Evolutionary conservation across 2,888 invertebrate genomes (phyloP).

Genomic region (Cyclophora albipunctata): DNA sequence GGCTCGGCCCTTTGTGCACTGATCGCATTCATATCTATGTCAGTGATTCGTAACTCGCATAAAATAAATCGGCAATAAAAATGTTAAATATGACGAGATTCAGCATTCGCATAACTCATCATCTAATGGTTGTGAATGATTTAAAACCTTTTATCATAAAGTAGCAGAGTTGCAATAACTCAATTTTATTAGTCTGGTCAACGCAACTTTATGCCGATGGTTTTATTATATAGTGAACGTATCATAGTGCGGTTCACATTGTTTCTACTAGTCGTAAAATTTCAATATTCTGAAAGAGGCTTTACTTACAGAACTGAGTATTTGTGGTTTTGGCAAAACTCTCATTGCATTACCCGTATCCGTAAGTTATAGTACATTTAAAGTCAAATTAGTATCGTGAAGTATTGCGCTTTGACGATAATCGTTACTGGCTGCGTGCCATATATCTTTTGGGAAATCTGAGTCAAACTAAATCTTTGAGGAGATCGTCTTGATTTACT

Average conservation of each 20-base stretch:
- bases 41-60: constrained; percentile 59
- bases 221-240: constrained; percentile 55
- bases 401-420: constrained; percentile 44
- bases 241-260: constrained; percentile 44
- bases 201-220: constrained; percentile 59
- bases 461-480: constrained; percentile 34
- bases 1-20: constrained; percentile 35
- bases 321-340: constrained; percentile 49
- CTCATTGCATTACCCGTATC: constrained; percentile 44
- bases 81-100: constrained; percentile 72
- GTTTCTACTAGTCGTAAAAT: constrained; percentile 46
- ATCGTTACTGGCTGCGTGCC: constrained; percentile 58
- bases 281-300: constrained; percentile 42
- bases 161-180: constrained; percentile 69
- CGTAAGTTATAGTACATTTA: constrained; percentile 56
- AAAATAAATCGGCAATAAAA: constrained; percentile 68
- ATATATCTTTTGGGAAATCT: constrained; percentile 41
- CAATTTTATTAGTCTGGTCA: constrained; percentile 72
- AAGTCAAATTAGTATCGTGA: constrained; percentile 60
- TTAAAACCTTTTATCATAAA: constrained; percentile 74
- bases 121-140: constrained; percentile 73
- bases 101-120: constrained; percentile 68
- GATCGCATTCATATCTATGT: constrained; percentile 48
- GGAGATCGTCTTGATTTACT: constrained; percentile 16
- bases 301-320: constrained; percentile 33